Evolutionary conservation across 2,888 invertebrate species (phyloP).

Genomic region (Seira musarum): DNA sequence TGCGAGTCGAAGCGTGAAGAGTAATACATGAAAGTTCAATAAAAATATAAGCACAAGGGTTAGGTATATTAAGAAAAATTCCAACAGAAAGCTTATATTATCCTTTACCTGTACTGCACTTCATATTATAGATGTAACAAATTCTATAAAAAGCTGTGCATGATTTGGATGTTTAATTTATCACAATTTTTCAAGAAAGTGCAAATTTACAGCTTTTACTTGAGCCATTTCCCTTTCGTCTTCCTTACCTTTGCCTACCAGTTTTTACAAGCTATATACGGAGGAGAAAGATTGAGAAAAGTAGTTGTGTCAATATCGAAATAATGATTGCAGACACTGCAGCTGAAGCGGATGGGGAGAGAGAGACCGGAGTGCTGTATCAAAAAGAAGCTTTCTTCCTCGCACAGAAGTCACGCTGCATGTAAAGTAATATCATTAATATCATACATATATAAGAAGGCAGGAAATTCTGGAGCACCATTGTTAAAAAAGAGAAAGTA

Average conservation of each 20-base stretch:
- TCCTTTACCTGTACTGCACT: too few species aligned
- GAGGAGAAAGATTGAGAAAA: neutral
- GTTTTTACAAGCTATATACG: slow-evolving; percentile 31
- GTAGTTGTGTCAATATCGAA: slow-evolving; percentile 4
- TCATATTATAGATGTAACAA: too few species aligned
- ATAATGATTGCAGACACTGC: neutral
- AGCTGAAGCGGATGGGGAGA: neutral
- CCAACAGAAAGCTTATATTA: too few species aligned
- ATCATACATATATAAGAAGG: slow-evolving; percentile 29
- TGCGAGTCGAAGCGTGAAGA: too few species aligned
- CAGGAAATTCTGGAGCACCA: neutral
- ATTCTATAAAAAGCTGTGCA: slow-evolving; percentile 23
- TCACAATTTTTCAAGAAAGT: slow-evolving; percentile 30
- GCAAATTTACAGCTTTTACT: slow-evolving; percentile 29
- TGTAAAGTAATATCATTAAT: slow-evolving; percentile 49
- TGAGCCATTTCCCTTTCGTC: slow-evolving; percentile 3
- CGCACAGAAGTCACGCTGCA: slow-evolving; percentile 39
- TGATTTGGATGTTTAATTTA: slow-evolving; percentile 49
- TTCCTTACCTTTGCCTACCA: slow-evolving; percentile 10
- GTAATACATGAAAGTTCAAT: too few species aligned
- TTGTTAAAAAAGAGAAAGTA: neutral
- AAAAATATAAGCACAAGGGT: too few species aligned
- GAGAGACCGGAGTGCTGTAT: neutral
- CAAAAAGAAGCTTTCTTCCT: slow-evolving; percentile 27
- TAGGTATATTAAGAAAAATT: too few species aligned